These are phyloP conservation scores for Saturnia japonica DNA, from an alignment of 2,888 invertebrate genomes.

Conservation along the genomic window DNA sequence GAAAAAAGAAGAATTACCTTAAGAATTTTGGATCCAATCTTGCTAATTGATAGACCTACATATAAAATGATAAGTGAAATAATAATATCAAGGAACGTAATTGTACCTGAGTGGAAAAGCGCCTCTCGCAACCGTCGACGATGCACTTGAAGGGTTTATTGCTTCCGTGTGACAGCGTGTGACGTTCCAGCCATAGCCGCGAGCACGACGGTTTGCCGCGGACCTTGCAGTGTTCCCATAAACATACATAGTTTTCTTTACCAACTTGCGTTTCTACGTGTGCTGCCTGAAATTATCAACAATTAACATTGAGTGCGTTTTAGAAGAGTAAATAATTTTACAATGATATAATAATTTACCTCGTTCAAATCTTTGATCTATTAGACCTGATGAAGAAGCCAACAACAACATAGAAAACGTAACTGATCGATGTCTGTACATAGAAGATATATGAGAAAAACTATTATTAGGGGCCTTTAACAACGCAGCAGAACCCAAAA, in stretches of 20 bases:
- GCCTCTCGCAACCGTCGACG: conserved; percentile 94
- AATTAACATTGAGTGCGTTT: neutral
- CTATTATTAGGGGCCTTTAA: no score
- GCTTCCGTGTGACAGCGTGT: conserved; percentile 94
- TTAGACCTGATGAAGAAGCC: no score
- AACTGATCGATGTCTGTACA: no score
- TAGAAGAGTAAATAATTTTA: neutral
- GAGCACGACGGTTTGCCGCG: conserved; percentile 96
- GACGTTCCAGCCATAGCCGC: conserved; percentile 95
- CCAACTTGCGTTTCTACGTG: conserved; percentile 94
- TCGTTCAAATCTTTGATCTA: neutral
- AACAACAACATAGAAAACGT: no score
- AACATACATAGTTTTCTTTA: conserved; percentile 92
- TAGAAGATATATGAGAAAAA: no score
- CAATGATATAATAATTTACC: neutral
- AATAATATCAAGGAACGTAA: conserved; percentile 33
- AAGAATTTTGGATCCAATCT: neutral
- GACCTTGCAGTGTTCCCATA: conserved; percentile 97
- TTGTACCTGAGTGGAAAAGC: conserved; percentile 92
- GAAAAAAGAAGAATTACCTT: neutral
- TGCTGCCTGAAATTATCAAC: conserved; percentile 81
- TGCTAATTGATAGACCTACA: neutral
- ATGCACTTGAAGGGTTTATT: conserved; percentile 98
- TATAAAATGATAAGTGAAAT: neutral
- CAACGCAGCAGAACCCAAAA: no score